Evolutionary conservation across 2,113 vertebrate genomes (phyloP).

Genomic region (Larimichthys polyactis): DNA sequence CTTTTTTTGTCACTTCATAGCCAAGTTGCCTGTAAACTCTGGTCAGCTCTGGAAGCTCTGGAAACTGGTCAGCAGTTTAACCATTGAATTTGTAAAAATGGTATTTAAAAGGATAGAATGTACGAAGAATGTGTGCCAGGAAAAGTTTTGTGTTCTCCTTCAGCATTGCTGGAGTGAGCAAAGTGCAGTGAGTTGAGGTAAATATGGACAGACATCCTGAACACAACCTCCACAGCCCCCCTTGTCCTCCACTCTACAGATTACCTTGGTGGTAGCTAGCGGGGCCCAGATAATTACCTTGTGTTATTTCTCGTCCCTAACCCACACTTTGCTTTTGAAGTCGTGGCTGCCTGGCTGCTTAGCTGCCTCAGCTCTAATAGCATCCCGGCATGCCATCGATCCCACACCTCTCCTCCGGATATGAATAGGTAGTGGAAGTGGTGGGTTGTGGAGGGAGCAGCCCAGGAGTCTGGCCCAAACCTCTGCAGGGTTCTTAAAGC

Average conservation of each 20-base stretch:
- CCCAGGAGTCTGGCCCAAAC: slow-evolving; percentile 19
- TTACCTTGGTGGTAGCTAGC: slow-evolving; percentile 63
- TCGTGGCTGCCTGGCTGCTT: slow-evolving; percentile 45
- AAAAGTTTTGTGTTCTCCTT: slow-evolving; percentile 24
- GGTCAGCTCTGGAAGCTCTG: background rate
- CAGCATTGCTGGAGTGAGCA: slow-evolving; percentile 37
- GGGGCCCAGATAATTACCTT: slow-evolving; percentile 75
- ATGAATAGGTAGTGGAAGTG: slow-evolving; percentile 42
- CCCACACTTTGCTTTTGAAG: slow-evolving; percentile 77
- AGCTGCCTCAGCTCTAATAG: slow-evolving; percentile 64
- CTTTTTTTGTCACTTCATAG: background rate
- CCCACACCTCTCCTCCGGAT: slow-evolving; percentile 62
- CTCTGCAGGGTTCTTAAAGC: slow-evolving; percentile 41
- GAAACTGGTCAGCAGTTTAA: slow-evolving; percentile 7
- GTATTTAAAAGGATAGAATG: background rate
- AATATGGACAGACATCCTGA: slow-evolving; percentile 65
- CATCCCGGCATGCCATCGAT: slow-evolving; percentile 72
- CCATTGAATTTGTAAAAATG: background rate
- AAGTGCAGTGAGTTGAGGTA: slow-evolving; percentile 59
- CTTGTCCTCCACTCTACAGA: slow-evolving; percentile 56
- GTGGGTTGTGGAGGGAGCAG: slow-evolving; percentile 41
- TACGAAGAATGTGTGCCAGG: slow-evolving; percentile 6
- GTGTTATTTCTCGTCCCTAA: slow-evolving; percentile 68
- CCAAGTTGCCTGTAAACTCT: slow-evolving; percentile 12
- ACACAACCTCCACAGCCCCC: slow-evolving; percentile 52